Evolutionary conservation across 2,888 invertebrate species (phyloP).

Genomic region (Axea sp.): DNA sequence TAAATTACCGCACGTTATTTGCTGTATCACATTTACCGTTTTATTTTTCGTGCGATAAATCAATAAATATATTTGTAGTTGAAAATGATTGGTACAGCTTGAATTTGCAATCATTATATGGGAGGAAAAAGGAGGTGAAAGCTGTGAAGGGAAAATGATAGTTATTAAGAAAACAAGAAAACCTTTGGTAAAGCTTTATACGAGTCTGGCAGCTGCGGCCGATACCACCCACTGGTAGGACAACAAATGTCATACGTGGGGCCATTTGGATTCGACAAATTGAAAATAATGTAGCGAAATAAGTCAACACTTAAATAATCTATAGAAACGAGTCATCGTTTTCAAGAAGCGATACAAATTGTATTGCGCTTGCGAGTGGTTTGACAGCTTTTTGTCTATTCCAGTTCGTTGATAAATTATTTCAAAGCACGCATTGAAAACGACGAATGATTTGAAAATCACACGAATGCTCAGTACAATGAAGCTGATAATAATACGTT

Average conservation of each 20-base stretch:
- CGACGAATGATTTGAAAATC: no score
- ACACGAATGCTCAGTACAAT: no score
- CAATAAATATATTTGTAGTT: no score
- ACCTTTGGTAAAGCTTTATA: constrained; percentile 55
- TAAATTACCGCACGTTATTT: no score
- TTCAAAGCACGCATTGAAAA: no score
- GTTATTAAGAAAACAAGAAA: constrained; percentile 37
- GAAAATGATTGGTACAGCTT: no score
- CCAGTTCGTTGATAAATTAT: not conserved
- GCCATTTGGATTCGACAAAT: constrained; percentile 61
- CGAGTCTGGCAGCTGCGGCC: constrained; percentile 64
- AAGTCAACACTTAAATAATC: constrained; percentile 24
- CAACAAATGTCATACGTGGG: constrained; percentile 64
- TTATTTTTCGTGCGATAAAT: no score
- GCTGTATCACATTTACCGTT: no score
- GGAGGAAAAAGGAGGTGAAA: constrained; percentile 4
- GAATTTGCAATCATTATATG: no score
- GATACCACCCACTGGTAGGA: constrained; percentile 65
- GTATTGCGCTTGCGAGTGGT: no score
- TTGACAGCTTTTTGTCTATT: no score
- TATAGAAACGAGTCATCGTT: constrained; percentile 10
- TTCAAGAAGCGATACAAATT: constrained; percentile 1
- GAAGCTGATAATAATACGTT: no score
- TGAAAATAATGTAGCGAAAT: constrained; percentile 60
- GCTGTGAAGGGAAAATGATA: constrained; percentile 1